Evolutionary conservation across 2,797 vertebrate species (phyloP).

Genomic region (Rhinella marina): DNA sequence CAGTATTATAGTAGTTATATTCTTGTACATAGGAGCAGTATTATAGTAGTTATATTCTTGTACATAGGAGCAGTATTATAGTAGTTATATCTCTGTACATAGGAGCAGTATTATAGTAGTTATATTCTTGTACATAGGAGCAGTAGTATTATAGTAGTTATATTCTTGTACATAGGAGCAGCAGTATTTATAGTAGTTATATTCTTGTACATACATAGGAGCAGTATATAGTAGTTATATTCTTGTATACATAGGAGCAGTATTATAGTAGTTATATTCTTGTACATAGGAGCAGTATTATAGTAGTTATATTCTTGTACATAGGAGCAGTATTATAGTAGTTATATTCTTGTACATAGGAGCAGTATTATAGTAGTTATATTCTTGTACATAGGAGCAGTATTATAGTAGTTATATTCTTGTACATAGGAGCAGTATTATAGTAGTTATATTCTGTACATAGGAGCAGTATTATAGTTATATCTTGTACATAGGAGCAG

Average conservation of each 20-base stretch:
- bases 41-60: conserved; percentile 14
- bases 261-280: conserved; percentile 4
- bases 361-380: too few relatives aligned
- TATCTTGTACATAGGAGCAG: neutral
- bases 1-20: conserved; percentile 14
- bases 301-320: neutral
- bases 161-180: neutral
- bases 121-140: neutral
- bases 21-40: conserved; percentile 8
- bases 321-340: too few relatives aligned
- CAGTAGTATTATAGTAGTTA: too few relatives aligned
- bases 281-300: neutral
- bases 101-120: conserved; percentile 9
- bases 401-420: too few relatives aligned
- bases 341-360: too few relatives aligned
- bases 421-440: too few relatives aligned
- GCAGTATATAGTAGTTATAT: too few relatives aligned
- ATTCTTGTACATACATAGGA: neutral
- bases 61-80: conserved; percentile 6
- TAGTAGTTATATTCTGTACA: neutral
- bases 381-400: too few relatives aligned
- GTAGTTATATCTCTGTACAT: neutral
- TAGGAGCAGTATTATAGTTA: neutral
- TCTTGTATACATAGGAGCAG: neutral
- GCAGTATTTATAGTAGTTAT: conserved; percentile 4